A percentile compares a stretch with the other conserved stretches of the same genome.
phyloP scores from a whole-genome alignment of 2,797 vertebrate species.

The Cuniculus paca region DNA sequence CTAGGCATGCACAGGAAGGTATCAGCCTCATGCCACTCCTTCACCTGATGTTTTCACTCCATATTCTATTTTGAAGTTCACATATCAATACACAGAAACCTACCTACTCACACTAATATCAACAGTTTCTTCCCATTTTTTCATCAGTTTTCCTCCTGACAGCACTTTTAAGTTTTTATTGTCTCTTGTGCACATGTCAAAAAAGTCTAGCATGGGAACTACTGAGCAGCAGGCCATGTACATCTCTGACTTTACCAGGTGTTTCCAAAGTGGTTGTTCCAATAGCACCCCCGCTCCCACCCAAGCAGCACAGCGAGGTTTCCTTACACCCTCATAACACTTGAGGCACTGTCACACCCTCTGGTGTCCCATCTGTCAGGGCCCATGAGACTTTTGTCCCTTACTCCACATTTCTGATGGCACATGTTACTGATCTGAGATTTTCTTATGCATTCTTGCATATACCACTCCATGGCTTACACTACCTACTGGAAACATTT shows the following conservation, averaged over 20 bases:
- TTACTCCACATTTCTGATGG: not conserved
- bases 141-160: not conserved
- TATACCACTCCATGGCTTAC: not conserved
- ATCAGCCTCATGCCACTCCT: rapidly evolving
- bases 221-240: rapidly evolving
- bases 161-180: not conserved
- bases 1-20: too few relatives aligned
- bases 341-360: not conserved
- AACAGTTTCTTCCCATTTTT: rapidly evolving
- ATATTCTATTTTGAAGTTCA: rapidly evolving
- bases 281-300: not conserved
- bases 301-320: not conserved
- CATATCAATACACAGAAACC: rapidly evolving
- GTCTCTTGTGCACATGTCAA: not conserved
- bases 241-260: not conserved
- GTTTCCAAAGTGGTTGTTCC: not conserved
- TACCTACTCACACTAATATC: rapidly evolving
- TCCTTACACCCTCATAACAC: not conserved
- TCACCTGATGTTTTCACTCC: not conserved
- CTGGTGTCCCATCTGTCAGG: not conserved
- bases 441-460: too few relatives aligned
- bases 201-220: too few relatives aligned
- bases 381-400: too few relatives aligned
- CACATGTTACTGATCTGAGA: not conserved
- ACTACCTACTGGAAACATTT: not conserved